Percentiles rank a stretch among this genome's conserved stretches.
Evolutionary conservation across 2,113 vertebrate genomes (phyloP).

Genomic region (Grallaria varia): DNA sequence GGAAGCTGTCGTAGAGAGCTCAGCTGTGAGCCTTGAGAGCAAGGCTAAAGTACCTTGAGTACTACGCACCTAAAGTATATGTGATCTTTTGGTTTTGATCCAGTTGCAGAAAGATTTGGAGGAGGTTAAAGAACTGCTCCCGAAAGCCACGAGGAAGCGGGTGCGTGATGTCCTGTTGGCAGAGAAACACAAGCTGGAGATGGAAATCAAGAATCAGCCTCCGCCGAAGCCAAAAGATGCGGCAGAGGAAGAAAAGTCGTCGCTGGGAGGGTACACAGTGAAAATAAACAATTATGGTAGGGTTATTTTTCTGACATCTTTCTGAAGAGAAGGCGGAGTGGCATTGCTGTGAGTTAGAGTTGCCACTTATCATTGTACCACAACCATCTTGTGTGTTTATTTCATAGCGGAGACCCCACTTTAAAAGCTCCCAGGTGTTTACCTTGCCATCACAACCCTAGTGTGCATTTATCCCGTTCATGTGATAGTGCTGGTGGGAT

Average conservation of each 20-base stretch:
- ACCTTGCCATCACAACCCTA: accelerated
- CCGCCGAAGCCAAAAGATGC: slow-evolving; percentile 77
- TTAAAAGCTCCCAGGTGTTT: accelerated
- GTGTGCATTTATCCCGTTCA: neutral
- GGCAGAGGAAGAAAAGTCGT: slow-evolving; percentile 72
- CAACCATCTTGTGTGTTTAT: neutral
- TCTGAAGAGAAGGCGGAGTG: neutral
- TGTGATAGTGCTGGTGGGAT: neutral
- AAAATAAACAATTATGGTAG: slow-evolving; percentile 96
- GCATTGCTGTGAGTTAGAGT: neutral
- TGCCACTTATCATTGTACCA: neutral
- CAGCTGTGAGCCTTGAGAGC: neutral
- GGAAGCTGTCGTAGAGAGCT: neutral
- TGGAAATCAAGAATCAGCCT: slow-evolving; percentile 82
- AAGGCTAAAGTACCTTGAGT: too few relatives aligned
- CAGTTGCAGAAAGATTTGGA: slow-evolving; percentile 88
- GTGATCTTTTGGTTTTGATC: neutral
- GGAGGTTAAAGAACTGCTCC: slow-evolving; percentile 82
- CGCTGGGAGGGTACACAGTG: slow-evolving; percentile 82
- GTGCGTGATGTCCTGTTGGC: slow-evolving; percentile 80
- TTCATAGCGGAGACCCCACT: neutral
- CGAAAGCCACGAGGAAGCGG: slow-evolving; percentile 81
- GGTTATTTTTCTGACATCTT: neutral
- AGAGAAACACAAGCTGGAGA: slow-evolving; percentile 88
- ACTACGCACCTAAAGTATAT: accelerated